Base-by-base conservation (phyloP, 2,113 vertebrate species). In the Grammomys dolichurus region DNA sequence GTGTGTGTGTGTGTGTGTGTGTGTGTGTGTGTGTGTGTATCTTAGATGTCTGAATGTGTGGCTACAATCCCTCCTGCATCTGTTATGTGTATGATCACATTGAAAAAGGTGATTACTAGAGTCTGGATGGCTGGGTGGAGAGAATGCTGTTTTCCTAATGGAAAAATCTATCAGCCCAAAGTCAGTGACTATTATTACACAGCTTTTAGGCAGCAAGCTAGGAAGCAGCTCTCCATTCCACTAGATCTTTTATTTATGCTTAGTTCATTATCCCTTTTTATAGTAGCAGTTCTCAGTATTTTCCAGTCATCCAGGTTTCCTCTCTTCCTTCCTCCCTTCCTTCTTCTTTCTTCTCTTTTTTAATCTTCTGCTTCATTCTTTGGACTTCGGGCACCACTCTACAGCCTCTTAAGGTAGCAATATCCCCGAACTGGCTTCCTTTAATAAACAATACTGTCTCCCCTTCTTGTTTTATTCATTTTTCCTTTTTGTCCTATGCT, bases 101-200 rank as follows among this genome's bases (percentile, higher is more conserved):
- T 48, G 75, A 85, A 91, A 51, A 14, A 63, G 20, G 43, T 70
- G 80, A 13, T 93, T 75, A 46, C 31, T 24, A 33, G 54, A 54
- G 14, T 60, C 60, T 28, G 7, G 19, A 26, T 87, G 85, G 22
- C 73, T 95, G 60, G 51, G 48, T 84, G 92, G 56, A 93, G n/a
- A 31, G 54, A 11, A 20, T 14, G 13, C 22, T 65, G 69, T 96
- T 81, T 54, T 51, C 65, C n/a, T 81, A 88, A 76, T 89, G 77
- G 65, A 72, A 96, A 90, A 67, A 90, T 81, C 89, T 43, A 67
- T 63, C 93, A 81, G 93, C 8, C 22, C 65, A 58, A 16, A 16
- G 16, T 87, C 69, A 70, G 43, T 36, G 46, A 70, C 78, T 33
- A 2, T 31, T 69, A 72, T 17, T 69, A 80, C 77, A 54, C 31